A percentile compares a stretch with the other conserved stretches of the same genome.
phyloP scores from a whole-genome alignment of 2,797 vertebrate species.

The Sparus aurata region DNA sequence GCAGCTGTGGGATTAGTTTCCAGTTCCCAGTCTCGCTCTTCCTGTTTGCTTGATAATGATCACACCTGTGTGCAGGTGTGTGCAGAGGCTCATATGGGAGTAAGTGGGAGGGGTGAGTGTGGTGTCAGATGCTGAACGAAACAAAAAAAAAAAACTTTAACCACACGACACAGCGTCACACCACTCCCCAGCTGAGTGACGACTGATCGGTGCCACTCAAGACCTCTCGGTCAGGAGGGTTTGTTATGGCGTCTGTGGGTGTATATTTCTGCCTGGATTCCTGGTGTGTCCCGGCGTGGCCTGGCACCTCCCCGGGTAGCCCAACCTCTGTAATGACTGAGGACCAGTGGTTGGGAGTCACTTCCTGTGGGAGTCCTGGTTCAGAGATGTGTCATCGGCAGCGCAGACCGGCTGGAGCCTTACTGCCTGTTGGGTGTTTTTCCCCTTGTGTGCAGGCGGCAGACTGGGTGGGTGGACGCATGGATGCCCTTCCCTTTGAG shows the following conservation, averaged over 20 bases:
- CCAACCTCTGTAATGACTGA: slow-evolving; percentile 80
- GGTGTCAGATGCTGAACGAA: slow-evolving; percentile 62
- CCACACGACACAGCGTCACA: slow-evolving; percentile 50
- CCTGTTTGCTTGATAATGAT: slow-evolving; percentile 87
- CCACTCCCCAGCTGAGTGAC: slow-evolving; percentile 19
- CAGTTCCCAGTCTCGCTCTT: slow-evolving; percentile 84
- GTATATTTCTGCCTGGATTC: slow-evolving; percentile 55
- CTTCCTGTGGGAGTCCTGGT: slow-evolving; percentile 85
- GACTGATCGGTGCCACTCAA: slow-evolving; percentile 39
- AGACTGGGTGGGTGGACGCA: slow-evolving; percentile 58
- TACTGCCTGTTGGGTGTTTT: slow-evolving; percentile 60
- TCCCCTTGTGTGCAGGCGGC: slow-evolving; percentile 53
- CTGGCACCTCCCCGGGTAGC: slow-evolving; percentile 75
- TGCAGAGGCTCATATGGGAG: slow-evolving; percentile 66
- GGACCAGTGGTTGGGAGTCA: slow-evolving; percentile 79
- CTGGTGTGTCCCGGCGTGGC: slow-evolving; percentile 57
- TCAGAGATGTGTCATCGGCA: slow-evolving; percentile 83
- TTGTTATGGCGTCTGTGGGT: slow-evolving; percentile 41
- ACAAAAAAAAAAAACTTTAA: slow-evolving; percentile 46
- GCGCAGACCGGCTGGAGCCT: slow-evolving; percentile 81
- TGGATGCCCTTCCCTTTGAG: slow-evolving; percentile 56
- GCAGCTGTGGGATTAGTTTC: slow-evolving; percentile 85
- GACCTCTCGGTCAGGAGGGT: slow-evolving; percentile 28
- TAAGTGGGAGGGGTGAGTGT: slow-evolving; percentile 61
- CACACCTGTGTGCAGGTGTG: slow-evolving; percentile 86